phyloP scores from a whole-genome alignment of 2,888 invertebrate species.

The Caenorhabditis sulstoni region DNA sequence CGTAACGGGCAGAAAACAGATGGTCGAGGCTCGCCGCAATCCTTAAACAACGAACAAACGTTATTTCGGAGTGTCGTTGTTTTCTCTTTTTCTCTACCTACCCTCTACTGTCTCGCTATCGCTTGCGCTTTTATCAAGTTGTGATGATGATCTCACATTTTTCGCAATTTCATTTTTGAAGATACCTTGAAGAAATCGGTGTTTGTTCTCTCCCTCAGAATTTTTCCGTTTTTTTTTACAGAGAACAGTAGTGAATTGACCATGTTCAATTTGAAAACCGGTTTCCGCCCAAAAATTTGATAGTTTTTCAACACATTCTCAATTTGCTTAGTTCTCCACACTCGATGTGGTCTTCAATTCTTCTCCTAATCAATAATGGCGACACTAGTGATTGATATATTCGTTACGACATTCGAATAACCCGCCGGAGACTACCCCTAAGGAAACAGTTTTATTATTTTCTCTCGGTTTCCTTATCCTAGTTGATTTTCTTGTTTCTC shows the following conservation, averaged over 20 bases:
- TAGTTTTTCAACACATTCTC: constrained; percentile 15
- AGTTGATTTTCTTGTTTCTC: neutral
- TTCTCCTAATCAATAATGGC: constrained; percentile 11
- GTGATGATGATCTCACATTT: neutral
- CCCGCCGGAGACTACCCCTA: neutral
- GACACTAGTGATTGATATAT: constrained; percentile 34
- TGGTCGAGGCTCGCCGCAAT: too few species aligned
- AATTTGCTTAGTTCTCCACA: constrained; percentile 1
- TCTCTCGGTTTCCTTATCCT: neutral
- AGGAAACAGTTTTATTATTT: neutral
- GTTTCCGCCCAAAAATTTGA: constrained; percentile 8
- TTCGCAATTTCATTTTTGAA: neutral
- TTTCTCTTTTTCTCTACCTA: constrained; percentile 4
- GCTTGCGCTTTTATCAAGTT: neutral
- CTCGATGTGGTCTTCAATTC: neutral
- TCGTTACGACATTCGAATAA: constrained; percentile 27
- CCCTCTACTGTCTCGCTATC: neutral
- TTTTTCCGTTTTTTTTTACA: neutral
- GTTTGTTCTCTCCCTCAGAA: neutral
- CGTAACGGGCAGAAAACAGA: neutral
- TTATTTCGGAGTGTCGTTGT: constrained; percentile 25
- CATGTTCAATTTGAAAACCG: constrained; percentile 14
- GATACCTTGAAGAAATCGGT: neutral
- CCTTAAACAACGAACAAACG: neutral
- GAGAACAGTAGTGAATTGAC: neutral